Percentiles rank a stretch among this genome's conserved stretches.
These are phyloP conservation scores for Polyommatus icarus DNA, from an alignment of 2,888 invertebrate species.

Conservation along the genomic window DNA sequence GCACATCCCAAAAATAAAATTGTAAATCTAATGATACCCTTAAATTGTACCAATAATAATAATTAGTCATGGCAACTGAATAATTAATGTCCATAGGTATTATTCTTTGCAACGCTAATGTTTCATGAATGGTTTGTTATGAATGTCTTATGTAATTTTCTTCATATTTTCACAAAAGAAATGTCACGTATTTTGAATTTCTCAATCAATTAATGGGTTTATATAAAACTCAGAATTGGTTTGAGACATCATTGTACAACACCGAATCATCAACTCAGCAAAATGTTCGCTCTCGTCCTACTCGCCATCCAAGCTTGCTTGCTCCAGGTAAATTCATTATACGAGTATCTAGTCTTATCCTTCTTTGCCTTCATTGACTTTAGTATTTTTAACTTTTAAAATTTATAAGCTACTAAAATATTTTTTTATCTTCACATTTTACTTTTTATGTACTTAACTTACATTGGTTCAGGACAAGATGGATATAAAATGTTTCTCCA, in stretches of 20 bases:
- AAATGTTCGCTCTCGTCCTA: not conserved
- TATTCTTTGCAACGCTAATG: not conserved
- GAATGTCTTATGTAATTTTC: not conserved
- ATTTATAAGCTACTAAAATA: not conserved
- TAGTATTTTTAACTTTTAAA: not conserved
- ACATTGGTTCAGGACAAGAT: not conserved
- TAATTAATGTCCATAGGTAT: not conserved
- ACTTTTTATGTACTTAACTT: not conserved
- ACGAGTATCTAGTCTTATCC: not conserved
- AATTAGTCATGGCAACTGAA: too few species aligned
- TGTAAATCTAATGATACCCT: too few species aligned
- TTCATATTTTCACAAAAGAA: not conserved
- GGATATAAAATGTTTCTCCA: not conserved
- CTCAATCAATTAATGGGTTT: not conserved
- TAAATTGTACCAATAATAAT: too few species aligned
- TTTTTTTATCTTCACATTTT: not conserved
- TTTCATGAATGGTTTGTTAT: not conserved
- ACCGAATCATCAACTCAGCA: not conserved
- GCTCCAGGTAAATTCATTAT: slow-evolving; percentile 45
- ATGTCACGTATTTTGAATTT: not conserved
- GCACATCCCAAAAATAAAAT: too few species aligned
- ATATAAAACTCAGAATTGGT: not conserved
- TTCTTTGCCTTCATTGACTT: not conserved
- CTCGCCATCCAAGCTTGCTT: slow-evolving; percentile 48
- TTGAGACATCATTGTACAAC: not conserved